A percentile compares a stretch with the other conserved stretches of the same genome.
phyloP scores from a whole-genome alignment of 2,888 invertebrate genomes.

The Mythimna loreyi region DNA sequence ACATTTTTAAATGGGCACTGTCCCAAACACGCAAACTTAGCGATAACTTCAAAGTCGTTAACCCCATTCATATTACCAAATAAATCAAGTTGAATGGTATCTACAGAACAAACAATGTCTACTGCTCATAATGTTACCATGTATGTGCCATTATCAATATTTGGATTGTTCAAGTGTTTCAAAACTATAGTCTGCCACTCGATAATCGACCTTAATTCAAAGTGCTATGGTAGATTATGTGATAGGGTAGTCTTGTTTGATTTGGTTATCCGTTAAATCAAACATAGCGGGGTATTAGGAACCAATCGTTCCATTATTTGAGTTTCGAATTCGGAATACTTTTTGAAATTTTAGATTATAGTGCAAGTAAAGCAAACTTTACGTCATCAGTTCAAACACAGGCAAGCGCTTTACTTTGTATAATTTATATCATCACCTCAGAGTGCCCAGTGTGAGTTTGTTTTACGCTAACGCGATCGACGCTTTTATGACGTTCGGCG shows the following conservation, averaged over 20 bases:
- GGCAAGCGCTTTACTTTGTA: too few relatives aligned
- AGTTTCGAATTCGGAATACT: slow-evolving; percentile 24
- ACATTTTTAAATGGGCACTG: neutral
- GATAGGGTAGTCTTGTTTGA: slow-evolving; percentile 38
- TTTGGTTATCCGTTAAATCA: slow-evolving; percentile 71
- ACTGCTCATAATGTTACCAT: slow-evolving; percentile 53
- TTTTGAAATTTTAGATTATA: slow-evolving; percentile 14
- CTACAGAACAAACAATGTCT: slow-evolving; percentile 54
- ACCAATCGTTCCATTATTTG: slow-evolving; percentile 56
- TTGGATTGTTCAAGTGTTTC: slow-evolving; percentile 72
- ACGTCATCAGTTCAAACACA: too few relatives aligned
- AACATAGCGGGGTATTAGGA: slow-evolving; percentile 69
- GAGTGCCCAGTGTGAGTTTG: too few relatives aligned
- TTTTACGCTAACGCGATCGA: too few relatives aligned
- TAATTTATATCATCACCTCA: too few relatives aligned
- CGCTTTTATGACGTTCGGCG: too few relatives aligned
- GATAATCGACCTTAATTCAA: slow-evolving; percentile 29
- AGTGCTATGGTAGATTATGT: neutral
- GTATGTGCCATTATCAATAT: slow-evolving; percentile 69
- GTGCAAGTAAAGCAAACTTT: neutral
- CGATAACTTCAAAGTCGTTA: slow-evolving; percentile 39
- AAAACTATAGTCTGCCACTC: slow-evolving; percentile 34
- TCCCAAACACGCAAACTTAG: neutral
- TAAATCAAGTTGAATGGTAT: slow-evolving; percentile 52
- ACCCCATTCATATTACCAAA: slow-evolving; percentile 40